Evolutionary conservation across 2,888 invertebrate species (phyloP), one percentile per base, ranked within the genome.

Genomic region (Euzetes globulus): DNA sequence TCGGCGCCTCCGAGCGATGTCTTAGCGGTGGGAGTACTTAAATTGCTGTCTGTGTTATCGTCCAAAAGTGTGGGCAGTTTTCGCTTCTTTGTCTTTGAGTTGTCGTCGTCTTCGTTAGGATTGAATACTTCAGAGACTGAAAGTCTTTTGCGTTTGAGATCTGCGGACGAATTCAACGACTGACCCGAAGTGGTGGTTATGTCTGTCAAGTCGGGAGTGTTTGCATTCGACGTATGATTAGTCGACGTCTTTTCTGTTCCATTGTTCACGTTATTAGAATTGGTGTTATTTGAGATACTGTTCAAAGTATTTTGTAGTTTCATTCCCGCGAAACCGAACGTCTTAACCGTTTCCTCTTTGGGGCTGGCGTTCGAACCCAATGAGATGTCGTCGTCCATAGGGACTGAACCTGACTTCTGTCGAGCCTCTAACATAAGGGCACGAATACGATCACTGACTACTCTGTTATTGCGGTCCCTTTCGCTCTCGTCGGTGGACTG

Each of bases 81-180:
- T 79, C 91, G 86, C 83, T 90, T 90, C 82, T 90, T 80, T 13
- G 47, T 60, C 75, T 79, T 79, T 19, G 81, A 80, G 25, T 79
- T 78, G 15, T 80, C 79, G 70, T 81, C 81, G 75, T 81, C 81
- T 77, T 92, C 92, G 79, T 92, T 92, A 76, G 89, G 90, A 83
- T 91, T 92, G 81, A 93, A 93, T 4, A 92, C 91, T 80, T 91
- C 91, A 78, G 90, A 88, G 0, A 92, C 88, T 78, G 90, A 90
- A 77, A 91, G 85, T 82, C 90, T 91, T 83, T 90, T 91, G 80
- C 89, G 80, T 45, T 75, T 77, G 13, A 63, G 22, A 22, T 73
- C 63, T 29, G 73, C 25, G 0, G 19, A 45, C 72, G 55, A 70
- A 37, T n/a, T 65, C 19, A 70, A 22, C 25, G 22, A 11, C 11